phyloP scores from a whole-genome alignment of 2,797 vertebrate genomes.

The Micrastur ruficollis region DNA sequence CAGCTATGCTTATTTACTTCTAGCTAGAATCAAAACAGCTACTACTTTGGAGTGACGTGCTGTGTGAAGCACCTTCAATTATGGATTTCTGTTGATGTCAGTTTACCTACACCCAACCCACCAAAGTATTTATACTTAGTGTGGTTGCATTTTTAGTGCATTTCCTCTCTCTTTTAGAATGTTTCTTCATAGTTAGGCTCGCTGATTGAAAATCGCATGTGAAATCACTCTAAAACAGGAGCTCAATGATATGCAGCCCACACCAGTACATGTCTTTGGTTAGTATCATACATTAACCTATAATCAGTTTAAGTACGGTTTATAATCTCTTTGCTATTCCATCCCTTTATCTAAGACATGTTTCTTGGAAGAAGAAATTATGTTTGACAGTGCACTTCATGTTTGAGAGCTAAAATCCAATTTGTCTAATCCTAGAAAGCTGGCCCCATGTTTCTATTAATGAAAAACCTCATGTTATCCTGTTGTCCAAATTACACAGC shows the following conservation, averaged over 20 bases:
- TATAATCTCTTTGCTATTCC: conserved; percentile 11
- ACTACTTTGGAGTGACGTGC: neutral
- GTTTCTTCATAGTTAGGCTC: neutral
- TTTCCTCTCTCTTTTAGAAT: neutral
- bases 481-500: neutral
- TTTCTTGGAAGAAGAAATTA: conserved; percentile 52
- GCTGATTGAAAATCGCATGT: neutral
- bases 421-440: conserved; percentile 18
- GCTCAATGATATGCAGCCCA: neutral
- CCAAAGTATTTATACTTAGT: neutral
- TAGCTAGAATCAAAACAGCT: neutral
- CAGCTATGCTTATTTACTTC: neutral
- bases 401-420: neutral
- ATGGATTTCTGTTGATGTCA: neutral
- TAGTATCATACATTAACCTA: neutral
- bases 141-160: neutral
- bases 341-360: conserved; percentile 1
- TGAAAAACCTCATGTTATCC: neutral
- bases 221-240: neutral
- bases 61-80: neutral
- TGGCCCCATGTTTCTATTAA: neutral
- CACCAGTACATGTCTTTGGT: neutral
- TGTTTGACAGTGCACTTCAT: conserved; percentile 7
- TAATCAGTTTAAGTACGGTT: neutral
- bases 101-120: neutral